phyloP scores from a whole-genome alignment of 1,140 invertebrate genomes.

The Oppia nitens region DNA sequence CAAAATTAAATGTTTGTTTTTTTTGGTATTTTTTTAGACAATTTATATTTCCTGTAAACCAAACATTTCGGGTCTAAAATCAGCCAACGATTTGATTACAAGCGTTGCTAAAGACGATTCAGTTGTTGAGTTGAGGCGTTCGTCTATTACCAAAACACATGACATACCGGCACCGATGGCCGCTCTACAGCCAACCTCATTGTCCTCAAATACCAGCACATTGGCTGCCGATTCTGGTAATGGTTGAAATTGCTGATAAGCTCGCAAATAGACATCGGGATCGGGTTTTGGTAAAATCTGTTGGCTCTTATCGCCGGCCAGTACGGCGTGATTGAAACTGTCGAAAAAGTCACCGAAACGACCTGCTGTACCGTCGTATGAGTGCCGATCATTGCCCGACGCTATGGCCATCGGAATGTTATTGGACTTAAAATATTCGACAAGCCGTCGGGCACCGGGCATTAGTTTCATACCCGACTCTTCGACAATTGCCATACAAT shows the following conservation, averaged over 20 bases:
- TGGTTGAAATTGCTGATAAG: conserved; percentile 10
- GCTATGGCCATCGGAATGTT: conserved; percentile 18
- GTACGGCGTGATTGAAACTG: conserved; percentile 8
- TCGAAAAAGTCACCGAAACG: conserved; percentile 12
- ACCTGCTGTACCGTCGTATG: conserved; percentile 3
- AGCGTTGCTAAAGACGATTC: conserved; percentile 7
- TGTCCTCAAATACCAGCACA: conserved; percentile 18
- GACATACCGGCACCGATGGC: conserved; percentile 16
- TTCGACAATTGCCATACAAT: background rate
- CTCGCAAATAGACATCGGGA: conserved; percentile 15
- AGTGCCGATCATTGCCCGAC: conserved; percentile 1
- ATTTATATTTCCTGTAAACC: conserved; percentile 3
- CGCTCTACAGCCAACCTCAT: conserved; percentile 11
- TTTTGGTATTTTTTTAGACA: too few species aligned
- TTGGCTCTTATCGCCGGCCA: conserved; percentile 12
- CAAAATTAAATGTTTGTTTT: too few species aligned
- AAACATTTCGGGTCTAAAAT: conserved; percentile 18
- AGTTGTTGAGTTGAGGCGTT: background rate
- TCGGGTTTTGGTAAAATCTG: conserved; percentile 15
- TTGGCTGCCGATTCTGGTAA: background rate
- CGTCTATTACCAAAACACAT: conserved; percentile 14
- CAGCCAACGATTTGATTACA: conserved; percentile 15
- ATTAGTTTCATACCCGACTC: conserved; percentile 10
- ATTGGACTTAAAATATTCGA: conserved; percentile 15
- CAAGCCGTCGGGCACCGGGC: conserved; percentile 16